Conservation (phyloP, 2,113 vertebrate species). For the Corythaeola cristata region DNA sequence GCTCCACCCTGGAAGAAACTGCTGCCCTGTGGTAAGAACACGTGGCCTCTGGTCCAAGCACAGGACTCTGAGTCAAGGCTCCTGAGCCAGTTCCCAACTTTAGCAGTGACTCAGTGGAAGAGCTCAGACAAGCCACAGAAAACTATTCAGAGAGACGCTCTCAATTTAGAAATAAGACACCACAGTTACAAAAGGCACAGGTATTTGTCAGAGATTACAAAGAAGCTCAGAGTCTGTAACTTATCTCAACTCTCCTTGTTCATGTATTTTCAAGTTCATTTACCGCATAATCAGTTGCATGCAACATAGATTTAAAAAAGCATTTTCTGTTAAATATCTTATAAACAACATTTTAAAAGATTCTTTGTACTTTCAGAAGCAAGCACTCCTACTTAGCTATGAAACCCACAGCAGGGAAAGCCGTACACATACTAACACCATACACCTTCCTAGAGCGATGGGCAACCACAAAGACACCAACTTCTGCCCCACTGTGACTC, state of each 20-base stretch:
- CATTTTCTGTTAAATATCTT: not conserved
- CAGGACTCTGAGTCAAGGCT: not conserved
- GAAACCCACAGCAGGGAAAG: not conserved
- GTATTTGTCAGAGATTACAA: not conserved
- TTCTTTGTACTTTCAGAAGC: not conserved
- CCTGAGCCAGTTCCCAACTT: not conserved
- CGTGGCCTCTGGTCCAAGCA: not conserved
- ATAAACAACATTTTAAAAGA: not conserved
- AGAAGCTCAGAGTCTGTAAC: not conserved
- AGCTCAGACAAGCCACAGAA: not conserved
- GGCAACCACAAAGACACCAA: not conserved
- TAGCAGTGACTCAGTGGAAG: not conserved
- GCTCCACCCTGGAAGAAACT: not conserved
- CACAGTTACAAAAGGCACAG: not conserved
- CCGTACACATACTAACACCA: not conserved
- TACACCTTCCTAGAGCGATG: fast-evolving
- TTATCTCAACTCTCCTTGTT: not conserved
- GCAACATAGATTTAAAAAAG: not conserved
- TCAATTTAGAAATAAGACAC: not conserved
- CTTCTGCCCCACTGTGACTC: not conserved
- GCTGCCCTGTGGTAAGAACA: not conserved
- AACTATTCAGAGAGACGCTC: not conserved
- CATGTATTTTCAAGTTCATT: not conserved
- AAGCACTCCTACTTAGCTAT: not conserved
- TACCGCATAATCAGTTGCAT: not conserved